These are phyloP conservation scores for Minunthozetes semirufus DNA, from an alignment of 2,888 invertebrate genomes.

Conservation along the genomic window DNA sequence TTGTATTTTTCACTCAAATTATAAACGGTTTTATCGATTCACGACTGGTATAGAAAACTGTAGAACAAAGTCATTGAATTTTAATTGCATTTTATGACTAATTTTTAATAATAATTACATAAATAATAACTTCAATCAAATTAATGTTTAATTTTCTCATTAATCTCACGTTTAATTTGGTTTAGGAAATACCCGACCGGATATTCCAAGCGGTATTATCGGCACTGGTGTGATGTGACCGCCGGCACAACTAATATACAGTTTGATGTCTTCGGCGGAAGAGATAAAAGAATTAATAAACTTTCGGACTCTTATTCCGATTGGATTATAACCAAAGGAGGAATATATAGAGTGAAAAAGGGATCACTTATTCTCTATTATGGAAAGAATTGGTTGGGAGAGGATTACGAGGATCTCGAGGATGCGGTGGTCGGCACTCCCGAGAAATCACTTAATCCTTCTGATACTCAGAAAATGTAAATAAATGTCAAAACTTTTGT, in stretches of 20 bases:
- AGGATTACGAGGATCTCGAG: slow-evolving; percentile 33
- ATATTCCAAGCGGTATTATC: slow-evolving; percentile 10
- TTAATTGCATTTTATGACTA: too few relatives aligned
- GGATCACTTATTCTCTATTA: slow-evolving; percentile 34
- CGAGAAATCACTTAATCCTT: slow-evolving; percentile 31
- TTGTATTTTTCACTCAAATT: too few relatives aligned
- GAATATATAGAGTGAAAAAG: slow-evolving; percentile 33
- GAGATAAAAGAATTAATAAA: slow-evolving; percentile 33
- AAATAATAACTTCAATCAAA: too few relatives aligned
- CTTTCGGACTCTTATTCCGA: slow-evolving; percentile 35
- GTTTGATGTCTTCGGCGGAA: slow-evolving; percentile 35
- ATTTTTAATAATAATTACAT: too few relatives aligned
- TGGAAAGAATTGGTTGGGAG: slow-evolving; percentile 35
- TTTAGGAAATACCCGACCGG: slow-evolving; percentile 27
- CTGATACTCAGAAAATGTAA: slow-evolving; percentile 31
- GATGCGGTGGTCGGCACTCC: slow-evolving; percentile 34
- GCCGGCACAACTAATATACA: slow-evolving; percentile 27
- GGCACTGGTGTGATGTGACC: slow-evolving; percentile 36
- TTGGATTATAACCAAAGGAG: slow-evolving; percentile 36
- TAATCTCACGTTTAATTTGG: too few relatives aligned
- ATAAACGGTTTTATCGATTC: too few relatives aligned
- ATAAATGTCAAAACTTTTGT: not conserved
- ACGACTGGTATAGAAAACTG: too few relatives aligned
- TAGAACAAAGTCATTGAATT: too few relatives aligned
- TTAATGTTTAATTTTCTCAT: too few relatives aligned